Conservation (phyloP, 2,797 vertebrate species). For the Neopelma chrysocephalum region DNA sequence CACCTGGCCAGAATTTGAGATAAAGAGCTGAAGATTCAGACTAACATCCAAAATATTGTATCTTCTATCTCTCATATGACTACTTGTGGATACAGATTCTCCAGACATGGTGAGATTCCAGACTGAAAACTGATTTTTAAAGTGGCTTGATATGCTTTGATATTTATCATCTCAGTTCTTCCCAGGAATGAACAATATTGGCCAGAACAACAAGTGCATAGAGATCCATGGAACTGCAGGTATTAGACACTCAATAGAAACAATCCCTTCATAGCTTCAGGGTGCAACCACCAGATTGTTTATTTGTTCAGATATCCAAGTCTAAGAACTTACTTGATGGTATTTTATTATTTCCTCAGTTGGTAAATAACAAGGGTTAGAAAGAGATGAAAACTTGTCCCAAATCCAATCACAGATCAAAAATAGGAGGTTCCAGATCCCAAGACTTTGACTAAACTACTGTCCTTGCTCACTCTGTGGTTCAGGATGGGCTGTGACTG, state of each 20-base stretch:
- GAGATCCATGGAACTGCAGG: background rate
- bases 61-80: background rate
- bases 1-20: background rate
- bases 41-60: background rate
- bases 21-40: background rate
- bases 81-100: background rate
- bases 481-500: background rate
- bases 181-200: background rate
- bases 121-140: background rate
- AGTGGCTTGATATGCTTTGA: background rate
- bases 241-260: background rate
- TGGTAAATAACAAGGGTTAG: background rate
- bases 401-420: background rate
- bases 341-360: background rate
- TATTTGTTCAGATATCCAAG: background rate
- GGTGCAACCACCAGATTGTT: background rate
- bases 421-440: background rate
- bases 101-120: background rate
- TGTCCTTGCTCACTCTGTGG: background rate
- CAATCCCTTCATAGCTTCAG: background rate
- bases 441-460: background rate
- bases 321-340: background rate
- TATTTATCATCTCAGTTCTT: background rate
- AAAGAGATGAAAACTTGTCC: background rate
- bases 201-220: background rate